phyloP scores from a whole-genome alignment of 2,113 vertebrate species.

The Silurus glanis region DNA sequence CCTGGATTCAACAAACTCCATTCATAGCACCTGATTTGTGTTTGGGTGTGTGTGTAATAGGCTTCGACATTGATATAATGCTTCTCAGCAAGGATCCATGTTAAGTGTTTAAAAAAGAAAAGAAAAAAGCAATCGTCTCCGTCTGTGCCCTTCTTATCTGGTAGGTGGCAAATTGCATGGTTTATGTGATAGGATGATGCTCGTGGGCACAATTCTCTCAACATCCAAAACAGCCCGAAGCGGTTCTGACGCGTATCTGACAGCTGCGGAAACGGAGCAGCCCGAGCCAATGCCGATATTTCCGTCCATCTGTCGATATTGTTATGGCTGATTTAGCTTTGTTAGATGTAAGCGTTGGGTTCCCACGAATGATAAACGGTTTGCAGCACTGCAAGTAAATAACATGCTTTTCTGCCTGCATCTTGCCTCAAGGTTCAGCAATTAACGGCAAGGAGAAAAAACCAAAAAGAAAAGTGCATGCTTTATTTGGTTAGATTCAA shows the following conservation, averaged over 20 bases:
- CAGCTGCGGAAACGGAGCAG: neutral
- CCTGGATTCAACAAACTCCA: neutral
- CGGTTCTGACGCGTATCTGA: constrained; percentile 4
- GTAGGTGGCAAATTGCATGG: constrained; percentile 23
- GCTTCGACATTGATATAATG: constrained; percentile 3
- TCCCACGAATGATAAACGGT: constrained; percentile 7
- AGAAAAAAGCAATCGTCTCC: neutral
- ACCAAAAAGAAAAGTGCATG: neutral
- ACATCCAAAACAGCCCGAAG: constrained; percentile 4
- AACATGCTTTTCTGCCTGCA: neutral
- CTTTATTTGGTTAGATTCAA: neutral
- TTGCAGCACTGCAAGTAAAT: constrained; percentile 4
- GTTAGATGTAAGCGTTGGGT: neutral
- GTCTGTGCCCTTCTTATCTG: neutral
- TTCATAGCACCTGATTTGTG: neutral
- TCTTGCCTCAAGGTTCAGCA: constrained; percentile 3
- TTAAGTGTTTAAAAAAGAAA: neutral
- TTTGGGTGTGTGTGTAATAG: neutral
- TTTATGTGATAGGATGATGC: constrained; percentile 25
- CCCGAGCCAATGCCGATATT: neutral
- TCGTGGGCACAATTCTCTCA: constrained; percentile 8
- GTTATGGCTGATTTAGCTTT: constrained; percentile 9
- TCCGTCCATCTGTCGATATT: constrained; percentile 1
- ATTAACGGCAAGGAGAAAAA: neutral
- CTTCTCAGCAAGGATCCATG: constrained; percentile 6